phyloP scores from a whole-genome alignment of 2,888 invertebrate genomes.

The Eristalinus aeneus region DNA sequence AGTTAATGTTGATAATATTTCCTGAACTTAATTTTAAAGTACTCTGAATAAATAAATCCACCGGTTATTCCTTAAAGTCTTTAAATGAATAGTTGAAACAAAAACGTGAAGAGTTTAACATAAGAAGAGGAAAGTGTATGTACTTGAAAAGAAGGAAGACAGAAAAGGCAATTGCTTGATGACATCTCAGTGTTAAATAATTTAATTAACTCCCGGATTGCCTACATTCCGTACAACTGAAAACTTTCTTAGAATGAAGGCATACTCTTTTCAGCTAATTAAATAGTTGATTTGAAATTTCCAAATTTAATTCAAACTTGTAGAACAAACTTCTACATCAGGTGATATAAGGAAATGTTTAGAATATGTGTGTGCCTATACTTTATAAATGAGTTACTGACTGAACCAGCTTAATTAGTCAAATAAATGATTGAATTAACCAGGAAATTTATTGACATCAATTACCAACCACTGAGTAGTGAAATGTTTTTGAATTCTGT shows the following conservation, averaged over 20 bases:
- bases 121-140: constrained; percentile 1
- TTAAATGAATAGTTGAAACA: background rate
- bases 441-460: constrained; percentile 54
- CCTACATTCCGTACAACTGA: constrained; percentile 61
- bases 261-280: constrained; percentile 62
- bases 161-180: constrained; percentile 30
- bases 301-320: constrained; percentile 65
- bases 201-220: constrained; percentile 63
- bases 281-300: constrained; percentile 68
- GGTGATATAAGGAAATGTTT: constrained; percentile 14
- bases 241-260: constrained; percentile 50
- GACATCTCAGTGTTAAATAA: constrained; percentile 60
- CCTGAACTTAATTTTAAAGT: too few relatives aligned
- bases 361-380: constrained; percentile 1
- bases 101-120: constrained; percentile 4
- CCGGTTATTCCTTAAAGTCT: background rate
- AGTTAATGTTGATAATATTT: too few relatives aligned
- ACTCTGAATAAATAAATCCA: too few relatives aligned
- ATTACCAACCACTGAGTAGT: constrained; percentile 24
- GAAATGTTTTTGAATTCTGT: too few relatives aligned
- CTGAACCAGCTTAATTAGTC: constrained; percentile 61
- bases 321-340: constrained; percentile 52
- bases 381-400: constrained; percentile 46
- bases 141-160: constrained; percentile 26
- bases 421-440: constrained; percentile 59